phyloP scores from a whole-genome alignment of 1,140 invertebrate species.

The Caenorhabditis elegans region WBcel235 BX284604.4:9800001-9800500 shows the following conservation, averaged over 20 bases:
- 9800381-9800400: conserved; percentile 52
- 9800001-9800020: conserved; percentile 51
- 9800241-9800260: neutral
- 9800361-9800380: conserved; percentile 53
- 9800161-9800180: too few relatives aligned
- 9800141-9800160: neutral
- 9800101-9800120: conserved; percentile 36
- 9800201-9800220: too few relatives aligned
- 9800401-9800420: conserved; percentile 59
- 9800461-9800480: conserved; percentile 55
- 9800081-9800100: conserved; percentile 50
- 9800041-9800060: conserved; percentile 59
- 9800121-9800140: conserved; percentile 19
- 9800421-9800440: conserved; percentile 53
- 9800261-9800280: conserved; percentile 48
- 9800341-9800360: conserved; percentile 59
- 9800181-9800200: too few relatives aligned
- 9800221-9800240: too few relatives aligned
- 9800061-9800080: conserved; percentile 56
- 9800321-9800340: conserved; percentile 52
- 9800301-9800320: conserved; percentile 54
- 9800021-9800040: conserved; percentile 66
- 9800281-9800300: conserved; percentile 64
- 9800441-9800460: conserved; percentile 55
- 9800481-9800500: conserved; percentile 62